These are phyloP conservation scores for Psophia crepitans DNA, from an alignment of 2,113 vertebrate genomes.

Conservation along the genomic window DNA sequence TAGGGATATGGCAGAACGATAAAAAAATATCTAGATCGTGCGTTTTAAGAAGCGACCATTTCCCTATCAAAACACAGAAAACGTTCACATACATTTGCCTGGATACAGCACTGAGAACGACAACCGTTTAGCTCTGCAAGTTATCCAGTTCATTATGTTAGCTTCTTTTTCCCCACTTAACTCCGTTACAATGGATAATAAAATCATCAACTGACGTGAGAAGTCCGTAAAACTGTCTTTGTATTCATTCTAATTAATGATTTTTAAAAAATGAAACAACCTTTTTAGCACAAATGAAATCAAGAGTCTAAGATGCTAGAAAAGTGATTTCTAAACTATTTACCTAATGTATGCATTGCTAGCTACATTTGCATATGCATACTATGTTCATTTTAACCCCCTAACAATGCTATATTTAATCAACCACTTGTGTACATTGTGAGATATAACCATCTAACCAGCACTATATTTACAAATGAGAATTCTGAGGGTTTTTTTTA, in stretches of 20 bases:
- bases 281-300: neutral
- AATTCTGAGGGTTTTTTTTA: neutral
- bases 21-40: neutral
- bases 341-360: neutral
- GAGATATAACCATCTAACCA: neutral
- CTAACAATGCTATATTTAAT: neutral
- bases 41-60: neutral
- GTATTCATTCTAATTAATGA: neutral
- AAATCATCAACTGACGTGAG: neutral
- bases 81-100: neutral
- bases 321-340: neutral
- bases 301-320: neutral
- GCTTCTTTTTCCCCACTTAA: neutral
- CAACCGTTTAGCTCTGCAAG: neutral
- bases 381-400: neutral
- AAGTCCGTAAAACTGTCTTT: neutral
- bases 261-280: neutral
- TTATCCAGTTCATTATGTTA: neutral
- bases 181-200: neutral
- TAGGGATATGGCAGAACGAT: neutral
- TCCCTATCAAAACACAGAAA: neutral
- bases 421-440: neutral
- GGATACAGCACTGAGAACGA: neutral
- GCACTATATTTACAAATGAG: neutral
- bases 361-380: neutral